Base-by-base conservation (phyloP, 2,113 vertebrate genomes). In the Ptilorrhoa leucosticta region DNA sequence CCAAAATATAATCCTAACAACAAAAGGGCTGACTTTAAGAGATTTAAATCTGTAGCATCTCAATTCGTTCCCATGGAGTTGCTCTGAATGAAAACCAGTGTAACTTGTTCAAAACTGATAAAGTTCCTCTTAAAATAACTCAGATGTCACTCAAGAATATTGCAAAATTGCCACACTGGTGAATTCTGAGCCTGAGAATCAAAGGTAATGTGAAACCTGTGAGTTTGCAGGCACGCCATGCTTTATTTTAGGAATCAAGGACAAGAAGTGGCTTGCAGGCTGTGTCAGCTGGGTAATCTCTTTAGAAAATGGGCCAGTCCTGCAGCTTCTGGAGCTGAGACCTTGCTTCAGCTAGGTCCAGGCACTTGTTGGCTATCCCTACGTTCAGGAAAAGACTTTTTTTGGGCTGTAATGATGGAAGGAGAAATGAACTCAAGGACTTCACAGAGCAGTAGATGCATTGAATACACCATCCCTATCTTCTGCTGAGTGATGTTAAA, bases 251-350 rank as follows among this genome's bases (percentile, higher is more conserved):
- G 70, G 58, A 69, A 63, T 14, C 44, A 56, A 48, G 37, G 60
- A 35, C 90, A 94, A 95, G 90, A 88, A 93, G 31, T 51, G 84
- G 83, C 92, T 95, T 86, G 93, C 54, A 83, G 75, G 26, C 35
- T 51, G 47, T 65, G 42, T 81, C 47, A 71, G 27, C 28, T 82
- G 70, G 35, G 13, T 48, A 64, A 39, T 68, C 22, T 72, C 40
- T 79, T 45, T 26, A 48, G 65, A 72, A 64, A 39, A 39, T 21
- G 30, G 35, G 27, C 28, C 50, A 54, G 68, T 44, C 33, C 39
- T 61, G 63, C 77, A 72, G 71, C 42, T 73, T 91, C 35, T 11
- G 5, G 76, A 45, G 26, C 42, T 61, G 42, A 82, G 37, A 11
- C 11, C 42, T 61, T 69, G 23, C n/a, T 69, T 87, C 50, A 87